Conservation (phyloP, 2,797 vertebrate species). For the Parambassis ranga region DNA sequence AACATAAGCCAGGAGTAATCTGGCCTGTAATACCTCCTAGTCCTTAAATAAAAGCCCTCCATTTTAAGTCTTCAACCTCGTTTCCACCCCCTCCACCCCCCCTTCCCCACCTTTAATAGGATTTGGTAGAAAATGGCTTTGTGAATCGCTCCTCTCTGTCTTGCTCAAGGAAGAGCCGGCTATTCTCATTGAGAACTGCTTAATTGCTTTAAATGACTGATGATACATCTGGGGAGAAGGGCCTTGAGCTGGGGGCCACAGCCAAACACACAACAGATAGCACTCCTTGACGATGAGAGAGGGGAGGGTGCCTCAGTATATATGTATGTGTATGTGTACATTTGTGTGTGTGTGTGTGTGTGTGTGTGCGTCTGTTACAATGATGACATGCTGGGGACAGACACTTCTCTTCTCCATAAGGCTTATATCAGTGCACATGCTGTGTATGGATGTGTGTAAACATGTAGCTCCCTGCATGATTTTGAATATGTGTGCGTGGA, state of each 20-base stretch:
- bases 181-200: conserved; percentile 84
- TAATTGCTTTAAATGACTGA: conserved; percentile 88
- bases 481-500: background rate
- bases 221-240: conserved; percentile 76
- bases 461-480: conserved; percentile 21
- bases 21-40: conserved; percentile 85
- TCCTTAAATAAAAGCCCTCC: conserved; percentile 87
- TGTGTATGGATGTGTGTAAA: conserved; percentile 20
- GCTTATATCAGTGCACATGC: conserved; percentile 32
- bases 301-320: conserved; percentile 12
- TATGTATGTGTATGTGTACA: background rate
- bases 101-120: conserved; percentile 82
- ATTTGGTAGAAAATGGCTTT: conserved; percentile 86
- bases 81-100: conserved; percentile 50
- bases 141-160: conserved; percentile 82
- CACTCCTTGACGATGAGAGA: conserved; percentile 41
- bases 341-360: background rate
- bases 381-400: conserved; percentile 45
- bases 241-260: conserved; percentile 75
- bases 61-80: conserved; percentile 81
- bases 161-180: conserved; percentile 77
- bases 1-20: conserved; percentile 86
- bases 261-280: conserved; percentile 71
- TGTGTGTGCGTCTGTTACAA: conserved; percentile 29
- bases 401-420: conserved; percentile 30